phyloP scores from a whole-genome alignment of 2,797 vertebrate species.

The Toxotes lorentzi region DNA sequence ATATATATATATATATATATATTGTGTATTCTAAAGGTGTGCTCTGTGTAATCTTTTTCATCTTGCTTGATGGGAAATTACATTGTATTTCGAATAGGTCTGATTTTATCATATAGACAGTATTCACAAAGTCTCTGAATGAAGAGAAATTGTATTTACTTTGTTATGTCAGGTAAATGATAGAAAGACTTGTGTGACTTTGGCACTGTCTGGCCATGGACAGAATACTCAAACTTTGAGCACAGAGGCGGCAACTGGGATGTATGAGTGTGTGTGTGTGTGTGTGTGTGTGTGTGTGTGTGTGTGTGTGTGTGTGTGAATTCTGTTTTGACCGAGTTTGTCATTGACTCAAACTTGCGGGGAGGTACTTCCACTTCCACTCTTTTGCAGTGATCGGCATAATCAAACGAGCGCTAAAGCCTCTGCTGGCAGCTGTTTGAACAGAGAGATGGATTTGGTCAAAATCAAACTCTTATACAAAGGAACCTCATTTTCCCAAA shows the following conservation, averaged over 20 bases:
- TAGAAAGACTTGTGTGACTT: neutral
- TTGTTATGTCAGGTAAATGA: slow-evolving; percentile 9
- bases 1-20: no score
- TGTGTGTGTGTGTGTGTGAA: slow-evolving; percentile 18
- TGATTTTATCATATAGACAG: neutral
- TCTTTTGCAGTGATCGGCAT: slow-evolving; percentile 26
- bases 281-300: neutral
- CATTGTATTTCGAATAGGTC: neutral
- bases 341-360: slow-evolving; percentile 58
- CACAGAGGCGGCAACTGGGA: slow-evolving; percentile 34
- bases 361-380: slow-evolving; percentile 37
- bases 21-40: neutral
- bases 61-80: neutral
- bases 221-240: slow-evolving; percentile 53
- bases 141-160: neutral
- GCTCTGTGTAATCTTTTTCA: neutral
- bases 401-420: slow-evolving; percentile 43
- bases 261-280: slow-evolving; percentile 12
- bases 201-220: slow-evolving; percentile 57
- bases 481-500: slow-evolving; percentile 36
- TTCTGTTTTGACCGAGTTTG: slow-evolving; percentile 65
- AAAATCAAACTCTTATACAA: slow-evolving; percentile 39
- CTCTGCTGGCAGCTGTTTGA: slow-evolving; percentile 19
- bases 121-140: neutral
- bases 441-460: slow-evolving; percentile 27